Evolutionary conservation across 64 coral and sea anemone species (phyloP), one percentile per base, ranked within the genome.

Genomic region (Montipora sp.): DNA sequence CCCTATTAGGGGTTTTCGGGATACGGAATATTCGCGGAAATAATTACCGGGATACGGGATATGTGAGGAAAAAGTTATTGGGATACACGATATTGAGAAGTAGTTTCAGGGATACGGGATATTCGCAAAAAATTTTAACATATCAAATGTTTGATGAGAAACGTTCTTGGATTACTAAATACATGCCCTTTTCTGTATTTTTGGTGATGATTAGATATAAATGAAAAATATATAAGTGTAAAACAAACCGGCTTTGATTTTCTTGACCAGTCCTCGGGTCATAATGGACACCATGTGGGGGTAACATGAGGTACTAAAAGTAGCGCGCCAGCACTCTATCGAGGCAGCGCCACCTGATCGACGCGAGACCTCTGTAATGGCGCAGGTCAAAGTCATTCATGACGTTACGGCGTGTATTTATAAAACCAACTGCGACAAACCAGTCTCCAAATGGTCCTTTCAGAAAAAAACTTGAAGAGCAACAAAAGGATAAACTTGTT

Each of bases 191-290:
- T 73, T 73, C 70, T 73, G 70, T 73, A 73, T 73, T 73, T 73
- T 73, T 73, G 70, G 21, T 73, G 21, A 73, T 73, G 22, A 73
- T 73, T 73, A 73, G 70, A 73, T 27, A 27, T 73, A 73, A 73
- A 73, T 73, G 70, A 73, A 73, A 80, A 80, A 57, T 80, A 80
- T 80, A 80, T 55, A 80, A 80, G 77, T 80, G 77, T 80, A 80
- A 80, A 80, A 80, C 77, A 80, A 80, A 80, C 77, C 77, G 48
- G 53, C 57, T 80, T 78, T 78, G 44, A 78, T 78, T 78, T 78
- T 77, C 75, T 78, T 78, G 77, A 80, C 48, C 77, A 80, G 49
- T 80, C 77, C 53, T 80, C 77, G 77, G 48, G 23, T 80, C 48
- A 80, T 80, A 19, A 80, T 80, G 77, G 77, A 6, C 48, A 80